Evolutionary conservation across 2,888 invertebrate species (phyloP).

Genomic region (Troilus luridus): DNA sequence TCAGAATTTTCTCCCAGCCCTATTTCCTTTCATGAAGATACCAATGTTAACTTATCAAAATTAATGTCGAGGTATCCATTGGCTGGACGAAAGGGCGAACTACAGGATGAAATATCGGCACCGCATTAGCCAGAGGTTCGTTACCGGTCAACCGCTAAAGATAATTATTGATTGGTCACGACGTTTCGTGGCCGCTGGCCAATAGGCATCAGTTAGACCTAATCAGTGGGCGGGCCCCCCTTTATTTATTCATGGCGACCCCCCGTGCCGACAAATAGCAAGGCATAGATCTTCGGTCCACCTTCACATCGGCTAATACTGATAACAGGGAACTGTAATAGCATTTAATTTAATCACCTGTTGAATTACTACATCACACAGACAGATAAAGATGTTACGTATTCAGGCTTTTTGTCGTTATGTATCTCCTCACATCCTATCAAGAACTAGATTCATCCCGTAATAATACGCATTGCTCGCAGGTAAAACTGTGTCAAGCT

Average conservation of each 20-base stretch:
- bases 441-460: too few relatives aligned
- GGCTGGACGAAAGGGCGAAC: neutral
- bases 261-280: conserved; percentile 32
- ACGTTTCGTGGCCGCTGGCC: conserved; percentile 40
- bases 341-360: too few relatives aligned
- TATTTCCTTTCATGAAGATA: too few relatives aligned
- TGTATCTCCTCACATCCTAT: too few relatives aligned
- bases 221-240: conserved; percentile 40
- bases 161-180: conserved; percentile 48
- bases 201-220: conserved; percentile 49
- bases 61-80: neutral
- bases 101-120: neutral
- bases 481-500: too few relatives aligned
- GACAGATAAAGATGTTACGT: neutral
- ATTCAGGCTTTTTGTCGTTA: too few relatives aligned
- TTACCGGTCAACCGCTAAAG: conserved; percentile 11
- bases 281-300: neutral
- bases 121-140: conserved; percentile 29
- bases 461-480: too few relatives aligned
- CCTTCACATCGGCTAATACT: neutral
- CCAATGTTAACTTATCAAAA: neutral
- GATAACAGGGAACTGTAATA: neutral
- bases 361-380: too few relatives aligned
- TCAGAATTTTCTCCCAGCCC: too few relatives aligned
- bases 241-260: conserved; percentile 48